Evolutionary conservation across 2,113 vertebrate genomes (phyloP), one percentile per base, ranked within the genome.

Genomic region (Hymenochirus boettgeri): DNA sequence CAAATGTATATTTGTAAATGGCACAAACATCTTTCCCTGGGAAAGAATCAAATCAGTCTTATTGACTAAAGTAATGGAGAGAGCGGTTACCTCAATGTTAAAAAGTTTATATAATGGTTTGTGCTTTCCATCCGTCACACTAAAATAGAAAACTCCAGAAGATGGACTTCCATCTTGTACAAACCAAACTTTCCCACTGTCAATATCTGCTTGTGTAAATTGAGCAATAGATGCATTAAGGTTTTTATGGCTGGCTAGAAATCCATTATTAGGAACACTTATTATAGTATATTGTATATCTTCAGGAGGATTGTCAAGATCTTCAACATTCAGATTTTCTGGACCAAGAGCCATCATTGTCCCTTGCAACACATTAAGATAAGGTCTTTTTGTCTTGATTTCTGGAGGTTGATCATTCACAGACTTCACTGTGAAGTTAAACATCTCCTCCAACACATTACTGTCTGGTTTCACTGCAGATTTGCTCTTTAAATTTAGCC

Each of bases 81-180:
- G 74, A 47, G 91, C 83, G 37, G 74, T 75, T 18, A 97, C 91
- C 29, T 97, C 89, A 55, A 95, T 67, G 69, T 87, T 90, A 57
- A 97, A 97, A 0, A 92, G 84, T 78, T 93, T 97, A 75, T 92
- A 95, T 47, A 95, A 76, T 3, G 93, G 92, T 35, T 78, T 76
- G 59, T 94, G 93, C 33, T 89, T 81, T 13, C 93, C 92, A 65
- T 94, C 92, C 0, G 86, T 92, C 59, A 94, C 91, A 2, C 89
- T 94, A 61, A 98, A 95, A 79, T 95, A 96, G 73, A 98, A 97
- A 1, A 85, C 87, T 1, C 90, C 90, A 3, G 93, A 92, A 7
- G 72, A 78, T 1, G 88, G 71, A 62, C 87, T 91, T 74, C 92
- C 91, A 63, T 95, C 93, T 13, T 95, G 91, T 52, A 92, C 53